These are phyloP conservation scores for Charaxes varanes DNA, from an alignment of 1,140 invertebrate genomes.

Conservation along the genomic window DNA sequence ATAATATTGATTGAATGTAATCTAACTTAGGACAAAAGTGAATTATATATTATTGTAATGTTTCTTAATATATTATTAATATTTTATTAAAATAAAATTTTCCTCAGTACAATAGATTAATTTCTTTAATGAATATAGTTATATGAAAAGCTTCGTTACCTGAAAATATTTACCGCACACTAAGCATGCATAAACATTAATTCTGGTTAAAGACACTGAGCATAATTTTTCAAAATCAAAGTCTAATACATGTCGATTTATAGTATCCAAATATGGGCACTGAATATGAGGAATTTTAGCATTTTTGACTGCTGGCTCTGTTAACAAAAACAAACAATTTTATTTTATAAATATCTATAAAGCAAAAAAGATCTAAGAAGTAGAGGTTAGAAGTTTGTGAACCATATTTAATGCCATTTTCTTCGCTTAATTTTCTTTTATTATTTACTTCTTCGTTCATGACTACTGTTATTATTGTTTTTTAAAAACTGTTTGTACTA, in stretches of 20 bases:
- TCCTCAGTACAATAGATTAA: too few species aligned
- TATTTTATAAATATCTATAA: too few species aligned
- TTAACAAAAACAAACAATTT: constrained; percentile 21
- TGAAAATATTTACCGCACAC: constrained; percentile 99
- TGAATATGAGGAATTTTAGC: constrained; percentile 43
- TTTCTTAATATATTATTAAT: too few species aligned
- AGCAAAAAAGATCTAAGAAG: constrained; percentile 4
- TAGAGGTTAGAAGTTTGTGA: constrained; percentile 25
- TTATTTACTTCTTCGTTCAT: constrained; percentile 30
- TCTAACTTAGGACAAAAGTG: too few species aligned
- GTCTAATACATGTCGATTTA: constrained; percentile 96
- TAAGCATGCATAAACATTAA: constrained; percentile 99
- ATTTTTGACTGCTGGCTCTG: constrained; percentile 41
- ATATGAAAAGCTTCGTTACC: too few species aligned
- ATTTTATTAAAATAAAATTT: constrained; percentile 4
- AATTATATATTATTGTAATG: too few species aligned
- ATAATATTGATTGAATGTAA: too few species aligned
- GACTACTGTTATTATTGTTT: too few species aligned
- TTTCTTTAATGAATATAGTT: too few species aligned
- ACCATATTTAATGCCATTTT: constrained; percentile 38
- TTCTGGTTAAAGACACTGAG: constrained; percentile 97
- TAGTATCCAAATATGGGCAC: constrained; percentile 97
- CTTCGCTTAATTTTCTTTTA: constrained; percentile 42
- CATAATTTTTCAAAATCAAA: constrained; percentile 99
- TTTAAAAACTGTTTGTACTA: too few species aligned